Evolutionary conservation across 1,140 invertebrate species (phyloP).

Genomic region (Caenorhabditis briggsae): DNA sequence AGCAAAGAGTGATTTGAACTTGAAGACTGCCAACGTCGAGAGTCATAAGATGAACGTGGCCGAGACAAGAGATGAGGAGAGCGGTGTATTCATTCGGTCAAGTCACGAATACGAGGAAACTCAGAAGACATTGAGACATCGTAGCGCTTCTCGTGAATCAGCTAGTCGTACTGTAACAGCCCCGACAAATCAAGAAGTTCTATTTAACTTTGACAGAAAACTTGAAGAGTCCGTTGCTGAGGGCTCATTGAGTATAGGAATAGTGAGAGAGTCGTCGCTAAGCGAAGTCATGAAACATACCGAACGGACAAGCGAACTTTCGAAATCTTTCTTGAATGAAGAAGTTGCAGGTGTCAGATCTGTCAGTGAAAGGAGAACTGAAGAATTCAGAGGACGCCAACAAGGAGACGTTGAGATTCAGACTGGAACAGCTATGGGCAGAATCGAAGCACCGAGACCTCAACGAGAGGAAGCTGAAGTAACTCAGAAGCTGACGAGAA

Average conservation of each 20-base stretch:
- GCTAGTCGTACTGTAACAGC: constrained; percentile 47
- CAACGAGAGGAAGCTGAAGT: constrained; percentile 40
- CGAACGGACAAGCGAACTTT: constrained; percentile 48
- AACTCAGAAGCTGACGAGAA: neutral
- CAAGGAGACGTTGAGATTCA: constrained; percentile 43
- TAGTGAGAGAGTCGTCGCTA: constrained; percentile 49
- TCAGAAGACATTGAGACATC: constrained; percentile 41
- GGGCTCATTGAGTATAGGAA: constrained; percentile 39
- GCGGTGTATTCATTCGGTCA: constrained; percentile 11
- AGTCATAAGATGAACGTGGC: neutral
- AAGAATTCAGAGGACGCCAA: constrained; percentile 21
- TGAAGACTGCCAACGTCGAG: constrained; percentile 15
- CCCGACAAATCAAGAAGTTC: constrained; percentile 31
- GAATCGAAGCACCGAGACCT: constrained; percentile 30
- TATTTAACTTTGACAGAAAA: constrained; percentile 28
- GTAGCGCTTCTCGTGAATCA: constrained; percentile 34
- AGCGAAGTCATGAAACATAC: constrained; percentile 24
- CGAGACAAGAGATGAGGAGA: constrained; percentile 41
- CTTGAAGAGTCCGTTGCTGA: constrained; percentile 34
- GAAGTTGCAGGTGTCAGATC: constrained; percentile 37
- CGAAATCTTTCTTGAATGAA: neutral
- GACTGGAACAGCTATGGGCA: constrained; percentile 13
- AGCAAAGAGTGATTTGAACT: constrained; percentile 33
- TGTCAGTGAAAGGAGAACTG: constrained; percentile 24
- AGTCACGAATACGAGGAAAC: constrained; percentile 38